Conservation (phyloP, 1,140 invertebrate species). For the Drosophila nebulosa region DNA sequence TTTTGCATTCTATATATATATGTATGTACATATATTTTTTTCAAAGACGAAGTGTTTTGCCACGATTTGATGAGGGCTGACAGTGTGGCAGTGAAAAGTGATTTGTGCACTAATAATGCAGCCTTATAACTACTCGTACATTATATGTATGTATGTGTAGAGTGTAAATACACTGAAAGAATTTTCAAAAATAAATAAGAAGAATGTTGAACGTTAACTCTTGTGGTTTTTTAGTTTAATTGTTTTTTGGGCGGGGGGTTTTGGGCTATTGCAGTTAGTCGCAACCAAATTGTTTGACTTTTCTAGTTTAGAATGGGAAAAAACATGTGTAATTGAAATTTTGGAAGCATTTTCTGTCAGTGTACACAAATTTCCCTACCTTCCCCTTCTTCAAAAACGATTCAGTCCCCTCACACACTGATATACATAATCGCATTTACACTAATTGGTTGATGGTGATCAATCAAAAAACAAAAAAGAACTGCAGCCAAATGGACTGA, state of each 20-base stretch:
- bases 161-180: slow-evolving; percentile 34
- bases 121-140: not conserved
- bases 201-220: not conserved
- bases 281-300: too few species aligned
- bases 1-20: slow-evolving; percentile 23
- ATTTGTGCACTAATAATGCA: slow-evolving; percentile 74
- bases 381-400: slow-evolving; percentile 27
- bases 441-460: slow-evolving; percentile 79
- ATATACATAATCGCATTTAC: slow-evolving; percentile 80
- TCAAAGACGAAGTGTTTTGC: slow-evolving; percentile 64
- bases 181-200: not conserved
- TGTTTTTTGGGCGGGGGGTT: too few species aligned
- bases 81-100: slow-evolving; percentile 78
- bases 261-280: too few species aligned
- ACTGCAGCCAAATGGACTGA: not conserved
- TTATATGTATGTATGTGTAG: not conserved
- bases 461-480: slow-evolving; percentile 60
- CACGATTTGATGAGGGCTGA: slow-evolving; percentile 78
- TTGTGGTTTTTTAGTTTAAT: too few species aligned
- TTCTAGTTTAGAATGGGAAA: too few species aligned
- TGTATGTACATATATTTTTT: too few species aligned
- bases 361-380: slow-evolving; percentile 31
- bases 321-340: too few species aligned
- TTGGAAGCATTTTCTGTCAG: too few species aligned
- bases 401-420: slow-evolving; percentile 50